Conservation (phyloP, 1,140 invertebrate genomes). For the Papilio dardanus region DNA sequence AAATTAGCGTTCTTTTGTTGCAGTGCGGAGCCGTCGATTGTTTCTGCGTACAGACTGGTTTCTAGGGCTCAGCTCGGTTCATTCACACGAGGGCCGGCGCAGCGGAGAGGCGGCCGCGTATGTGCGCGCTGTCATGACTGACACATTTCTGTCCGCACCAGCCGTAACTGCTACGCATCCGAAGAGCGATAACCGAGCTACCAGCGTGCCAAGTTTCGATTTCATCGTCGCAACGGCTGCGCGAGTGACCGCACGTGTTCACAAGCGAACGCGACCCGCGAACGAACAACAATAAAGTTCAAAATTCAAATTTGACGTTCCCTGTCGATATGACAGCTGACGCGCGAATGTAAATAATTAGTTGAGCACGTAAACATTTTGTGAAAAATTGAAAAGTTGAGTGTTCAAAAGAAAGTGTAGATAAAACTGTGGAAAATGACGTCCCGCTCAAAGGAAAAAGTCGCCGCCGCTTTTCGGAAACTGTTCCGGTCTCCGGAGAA, state of each 20-base stretch:
- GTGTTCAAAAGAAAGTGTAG: constrained; percentile 56
- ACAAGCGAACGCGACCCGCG: constrained; percentile 41
- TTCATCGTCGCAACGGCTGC: constrained; percentile 63
- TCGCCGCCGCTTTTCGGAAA: constrained; percentile 89
- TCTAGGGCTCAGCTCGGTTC: constrained; percentile 44
- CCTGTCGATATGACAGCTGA: constrained; percentile 51
- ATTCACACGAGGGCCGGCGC: constrained; percentile 52
- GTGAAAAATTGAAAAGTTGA: constrained; percentile 42
- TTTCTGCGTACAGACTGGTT: constrained; percentile 39
- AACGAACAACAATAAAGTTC: constrained; percentile 46
- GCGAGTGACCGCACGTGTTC: constrained; percentile 66
- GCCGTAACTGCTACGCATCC: constrained; percentile 47
- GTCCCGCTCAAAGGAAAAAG: constrained; percentile 87
- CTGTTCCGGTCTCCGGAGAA: constrained; percentile 88
- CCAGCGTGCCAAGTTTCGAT: constrained; percentile 68
- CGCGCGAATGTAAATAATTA: constrained; percentile 52
- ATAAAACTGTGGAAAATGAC: constrained; percentile 83
- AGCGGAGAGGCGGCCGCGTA: constrained; percentile 47
- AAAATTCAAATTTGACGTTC: constrained; percentile 60
- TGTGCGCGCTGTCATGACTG: constrained; percentile 64
- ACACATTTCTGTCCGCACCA: constrained; percentile 60
- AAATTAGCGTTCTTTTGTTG: constrained; percentile 52
- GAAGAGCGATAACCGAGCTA: constrained; percentile 65
- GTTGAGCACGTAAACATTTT: constrained; percentile 25
- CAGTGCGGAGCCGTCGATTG: constrained; percentile 53